Evolutionary conservation across 1,140 invertebrate species (phyloP), one percentile per base, ranked within the genome.

Genomic region (Yoshiicerus persimilis): DNA sequence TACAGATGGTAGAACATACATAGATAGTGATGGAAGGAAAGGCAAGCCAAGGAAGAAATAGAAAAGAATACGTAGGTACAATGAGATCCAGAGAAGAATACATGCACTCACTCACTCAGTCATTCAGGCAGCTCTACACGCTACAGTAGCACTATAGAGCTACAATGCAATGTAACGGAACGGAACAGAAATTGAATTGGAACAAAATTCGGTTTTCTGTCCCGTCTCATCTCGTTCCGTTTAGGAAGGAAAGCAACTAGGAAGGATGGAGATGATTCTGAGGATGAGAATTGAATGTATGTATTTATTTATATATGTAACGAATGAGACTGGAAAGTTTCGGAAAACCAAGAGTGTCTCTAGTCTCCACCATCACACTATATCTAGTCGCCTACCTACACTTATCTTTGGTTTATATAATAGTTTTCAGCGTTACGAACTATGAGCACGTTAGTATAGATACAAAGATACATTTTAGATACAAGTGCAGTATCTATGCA

Each of bases 201-300:
- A 84, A 23, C 23, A 84, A 84, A 84, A 84, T 84, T 84, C 83
- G 83, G 83, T 84, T 84, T 84, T 84, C 23, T 84, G 83, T 84
- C 83, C 38, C 83, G 75, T 80, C 75, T 80, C 75, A 80, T 80
- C 75, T 80, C 34, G 75, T 80, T 80, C 38, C 32, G 75, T 80
- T 80, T 80, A 38, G 75, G 75, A 84, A 47, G 41, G 39, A 47
- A 62, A 47, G 83, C 25, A 83, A 83, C 16, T 41, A 38, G 77
- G 38, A 83, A 39, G 77, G 77, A 83, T 39, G 34, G 77, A 84
- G 83, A 84, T 80, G 75, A 80, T 80, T 80, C 75, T 34, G 75
- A 80, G 64, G 32, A 80, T 80, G 75, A 80, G 75, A 38, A 80
- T 80, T 23, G 75, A 80, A 80, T 34, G 32, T 34, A 80, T 80